These are phyloP conservation scores for Ganaspis brasiliensis DNA, from an alignment of 2,888 invertebrate species.

Conservation along the genomic window DNA sequence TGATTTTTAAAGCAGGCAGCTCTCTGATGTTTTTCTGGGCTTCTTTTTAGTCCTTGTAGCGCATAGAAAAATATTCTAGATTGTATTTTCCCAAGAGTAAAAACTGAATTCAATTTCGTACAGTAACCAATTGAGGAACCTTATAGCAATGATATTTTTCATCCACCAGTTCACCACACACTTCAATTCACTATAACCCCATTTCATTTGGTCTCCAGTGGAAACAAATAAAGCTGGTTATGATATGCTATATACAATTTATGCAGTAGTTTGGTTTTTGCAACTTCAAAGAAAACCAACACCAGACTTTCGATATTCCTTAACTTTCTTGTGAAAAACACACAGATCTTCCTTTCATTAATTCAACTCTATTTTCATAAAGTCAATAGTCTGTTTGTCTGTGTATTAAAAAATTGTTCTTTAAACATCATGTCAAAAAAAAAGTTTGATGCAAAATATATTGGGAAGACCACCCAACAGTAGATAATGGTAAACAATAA, in stretches of 20 bases:
- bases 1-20: slow-evolving; percentile 23
- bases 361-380: too few species aligned
- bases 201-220: slow-evolving; percentile 31
- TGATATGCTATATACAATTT: slow-evolving; percentile 21
- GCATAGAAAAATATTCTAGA: slow-evolving; percentile 37
- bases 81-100: slow-evolving; percentile 40
- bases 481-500: too few species aligned
- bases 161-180: slow-evolving; percentile 14
- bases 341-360: too few species aligned
- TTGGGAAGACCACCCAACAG: too few species aligned
- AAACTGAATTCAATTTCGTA: slow-evolving; percentile 36
- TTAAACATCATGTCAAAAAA: too few species aligned
- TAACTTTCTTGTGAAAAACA: not conserved
- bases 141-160: slow-evolving; percentile 22
- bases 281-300: not conserved
- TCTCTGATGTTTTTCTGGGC: slow-evolving; percentile 5
- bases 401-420: too few species aligned
- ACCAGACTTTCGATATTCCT: slow-evolving; percentile 7
- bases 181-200: slow-evolving; percentile 40
- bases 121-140: slow-evolving; percentile 19
- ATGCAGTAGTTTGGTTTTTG: not conserved
- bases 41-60: not conserved
- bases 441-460: too few species aligned
- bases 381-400: too few species aligned
- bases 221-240: slow-evolving; percentile 31